These are phyloP conservation scores for Falco punctatus DNA, from an alignment of 2,113 vertebrate genomes.

Conservation along the genomic window DNA sequence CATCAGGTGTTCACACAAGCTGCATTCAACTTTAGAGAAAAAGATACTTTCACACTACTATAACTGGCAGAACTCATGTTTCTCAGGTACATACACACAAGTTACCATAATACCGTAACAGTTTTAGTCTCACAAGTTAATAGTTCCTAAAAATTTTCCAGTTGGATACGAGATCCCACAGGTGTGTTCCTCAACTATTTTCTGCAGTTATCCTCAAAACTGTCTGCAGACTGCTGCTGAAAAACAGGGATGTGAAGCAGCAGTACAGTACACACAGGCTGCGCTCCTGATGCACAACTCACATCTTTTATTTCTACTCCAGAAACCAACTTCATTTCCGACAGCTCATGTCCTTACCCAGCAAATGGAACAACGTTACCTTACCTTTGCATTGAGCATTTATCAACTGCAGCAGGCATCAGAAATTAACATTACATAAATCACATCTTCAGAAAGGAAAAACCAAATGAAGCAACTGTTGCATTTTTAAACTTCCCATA, in stretches of 20 bases:
- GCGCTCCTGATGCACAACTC: rapidly evolving
- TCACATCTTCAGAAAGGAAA: background rate
- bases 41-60: background rate
- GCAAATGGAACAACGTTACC: rapidly evolving
- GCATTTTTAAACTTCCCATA: background rate
- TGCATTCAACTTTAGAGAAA: background rate
- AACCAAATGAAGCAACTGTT: background rate
- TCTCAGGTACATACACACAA: background rate
- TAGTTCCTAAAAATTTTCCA: background rate
- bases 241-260: too few species aligned
- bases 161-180: background rate
- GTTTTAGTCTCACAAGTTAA: background rate
- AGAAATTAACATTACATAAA: background rate
- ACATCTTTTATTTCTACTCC: rapidly evolving
- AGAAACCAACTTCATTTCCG: background rate
- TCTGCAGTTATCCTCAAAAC: background rate
- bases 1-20: background rate
- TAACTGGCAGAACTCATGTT: background rate
- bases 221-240: background rate
- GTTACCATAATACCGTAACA: background rate
- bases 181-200: background rate
- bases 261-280: background rate
- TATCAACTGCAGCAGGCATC: background rate
- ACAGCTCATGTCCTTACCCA: background rate
- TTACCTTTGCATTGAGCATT: rapidly evolving